These are phyloP conservation scores for Leptinotarsa haldemani DNA, from an alignment of 2,888 invertebrate genomes.

Conservation along the genomic window DNA sequence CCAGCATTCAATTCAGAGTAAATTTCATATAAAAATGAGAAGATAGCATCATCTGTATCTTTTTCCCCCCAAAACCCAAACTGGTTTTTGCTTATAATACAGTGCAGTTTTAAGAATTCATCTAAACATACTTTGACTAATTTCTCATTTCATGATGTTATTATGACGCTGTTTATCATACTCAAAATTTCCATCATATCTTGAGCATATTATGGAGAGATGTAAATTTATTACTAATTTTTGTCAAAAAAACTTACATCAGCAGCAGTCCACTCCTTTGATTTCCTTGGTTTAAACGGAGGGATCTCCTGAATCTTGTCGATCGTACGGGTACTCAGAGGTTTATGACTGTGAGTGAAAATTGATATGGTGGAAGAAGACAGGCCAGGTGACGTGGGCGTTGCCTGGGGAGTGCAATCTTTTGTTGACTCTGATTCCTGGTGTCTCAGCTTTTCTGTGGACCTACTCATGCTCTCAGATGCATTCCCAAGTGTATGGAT, in stretches of 20 bases:
- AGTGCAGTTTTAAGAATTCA: too few species aligned
- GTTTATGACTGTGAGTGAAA: conserved; percentile 54
- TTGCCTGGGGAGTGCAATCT: conserved; percentile 56
- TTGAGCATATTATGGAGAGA: too few species aligned
- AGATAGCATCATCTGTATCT: too few species aligned
- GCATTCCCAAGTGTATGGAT: conserved; percentile 59
- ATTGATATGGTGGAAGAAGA: conserved; percentile 49
- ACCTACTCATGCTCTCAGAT: conserved; percentile 43
- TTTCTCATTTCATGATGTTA: too few species aligned
- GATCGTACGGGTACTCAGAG: conserved; percentile 59
- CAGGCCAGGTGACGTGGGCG: conserved; percentile 69
- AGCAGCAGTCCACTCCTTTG: conserved; percentile 68
- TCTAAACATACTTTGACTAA: too few species aligned
- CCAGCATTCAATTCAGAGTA: too few species aligned
- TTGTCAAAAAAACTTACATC: conserved; percentile 18
- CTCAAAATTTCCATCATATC: too few species aligned
- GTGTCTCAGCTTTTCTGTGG: conserved; percentile 53
- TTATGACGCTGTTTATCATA: too few species aligned
- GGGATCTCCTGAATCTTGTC: conserved; percentile 68
- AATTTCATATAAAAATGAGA: too few species aligned
- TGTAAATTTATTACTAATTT: background rate
- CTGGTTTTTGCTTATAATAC: too few species aligned
- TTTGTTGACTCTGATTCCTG: conserved; percentile 36
- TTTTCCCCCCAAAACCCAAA: too few species aligned
- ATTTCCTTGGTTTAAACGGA: conserved; percentile 70